These are phyloP conservation scores for Gallirallus australis DNA, from an alignment of 2,797 vertebrate genomes.

Conservation along the genomic window DNA sequence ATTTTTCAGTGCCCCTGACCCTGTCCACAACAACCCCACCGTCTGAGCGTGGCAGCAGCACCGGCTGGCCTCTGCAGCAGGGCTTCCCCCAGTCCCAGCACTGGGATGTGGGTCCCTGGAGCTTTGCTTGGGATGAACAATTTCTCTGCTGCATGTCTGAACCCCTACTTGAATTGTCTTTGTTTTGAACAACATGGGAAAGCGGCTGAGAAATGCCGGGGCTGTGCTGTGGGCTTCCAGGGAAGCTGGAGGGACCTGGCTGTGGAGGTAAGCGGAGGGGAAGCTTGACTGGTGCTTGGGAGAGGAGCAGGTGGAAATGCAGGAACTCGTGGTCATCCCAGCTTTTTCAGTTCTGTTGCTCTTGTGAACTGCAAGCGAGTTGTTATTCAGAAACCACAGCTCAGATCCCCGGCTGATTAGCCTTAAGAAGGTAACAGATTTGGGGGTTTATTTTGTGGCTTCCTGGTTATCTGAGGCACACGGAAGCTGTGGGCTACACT, in stretches of 20 bases:
- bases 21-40: fast-evolving
- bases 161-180: neutral
- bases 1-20: neutral
- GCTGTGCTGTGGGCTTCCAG: neutral
- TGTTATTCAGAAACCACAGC: neutral
- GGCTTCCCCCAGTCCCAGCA: neutral
- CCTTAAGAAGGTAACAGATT: neutral
- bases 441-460: neutral
- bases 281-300: neutral
- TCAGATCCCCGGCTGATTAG: neutral
- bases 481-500: neutral
- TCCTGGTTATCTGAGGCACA: neutral
- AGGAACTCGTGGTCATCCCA: neutral
- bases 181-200: neutral
- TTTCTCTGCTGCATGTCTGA: neutral
- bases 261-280: neutral
- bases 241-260: neutral
- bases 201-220: neutral
- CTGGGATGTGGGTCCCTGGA: neutral
- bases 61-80: neutral
- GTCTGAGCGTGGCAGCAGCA: neutral
- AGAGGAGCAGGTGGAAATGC: neutral
- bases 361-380: neutral
- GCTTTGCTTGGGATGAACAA: neutral
- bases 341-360: neutral